Evolutionary conservation across 2,888 invertebrate species (phyloP).

Genomic region (Ceraclea dissimilis): DNA sequence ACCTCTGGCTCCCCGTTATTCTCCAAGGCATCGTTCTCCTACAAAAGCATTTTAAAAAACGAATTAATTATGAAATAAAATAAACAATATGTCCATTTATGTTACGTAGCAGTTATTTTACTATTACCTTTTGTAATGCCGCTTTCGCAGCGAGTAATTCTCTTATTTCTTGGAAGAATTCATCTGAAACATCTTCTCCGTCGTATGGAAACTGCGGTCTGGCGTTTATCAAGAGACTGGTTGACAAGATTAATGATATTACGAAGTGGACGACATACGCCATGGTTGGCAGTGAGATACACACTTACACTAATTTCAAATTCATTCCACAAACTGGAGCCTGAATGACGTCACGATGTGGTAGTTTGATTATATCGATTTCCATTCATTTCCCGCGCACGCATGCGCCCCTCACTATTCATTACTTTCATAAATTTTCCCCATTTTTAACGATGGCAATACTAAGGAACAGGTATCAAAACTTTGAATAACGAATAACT

Average conservation of each 20-base stretch:
- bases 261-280: background rate
- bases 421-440: background rate
- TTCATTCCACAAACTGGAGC: background rate
- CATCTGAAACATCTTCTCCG: slow-evolving; percentile 28
- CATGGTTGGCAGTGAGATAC: background rate
- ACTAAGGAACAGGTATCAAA: too few species aligned
- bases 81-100: background rate
- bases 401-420: background rate
- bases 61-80: background rate
- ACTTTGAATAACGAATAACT: too few species aligned
- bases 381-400: background rate
- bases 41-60: background rate
- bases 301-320: background rate
- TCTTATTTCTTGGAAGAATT: slow-evolving; percentile 47
- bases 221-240: background rate
- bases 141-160: slow-evolving; percentile 42
- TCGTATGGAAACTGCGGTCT: slow-evolving; percentile 12
- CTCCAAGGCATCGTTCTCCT: slow-evolving; percentile 20
- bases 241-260: slow-evolving; percentile 1
- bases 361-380: background rate
- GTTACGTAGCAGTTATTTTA: background rate
- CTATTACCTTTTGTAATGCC: slow-evolving; percentile 32
- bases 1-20: slow-evolving; percentile 13
- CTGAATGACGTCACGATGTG: background rate
- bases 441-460: too few species aligned